A percentile compares a stretch with the other conserved stretches of the same genome.
Conservation (phyloP, 2,888 invertebrate genomes). For the Oxycera nigricornis region DNA sequence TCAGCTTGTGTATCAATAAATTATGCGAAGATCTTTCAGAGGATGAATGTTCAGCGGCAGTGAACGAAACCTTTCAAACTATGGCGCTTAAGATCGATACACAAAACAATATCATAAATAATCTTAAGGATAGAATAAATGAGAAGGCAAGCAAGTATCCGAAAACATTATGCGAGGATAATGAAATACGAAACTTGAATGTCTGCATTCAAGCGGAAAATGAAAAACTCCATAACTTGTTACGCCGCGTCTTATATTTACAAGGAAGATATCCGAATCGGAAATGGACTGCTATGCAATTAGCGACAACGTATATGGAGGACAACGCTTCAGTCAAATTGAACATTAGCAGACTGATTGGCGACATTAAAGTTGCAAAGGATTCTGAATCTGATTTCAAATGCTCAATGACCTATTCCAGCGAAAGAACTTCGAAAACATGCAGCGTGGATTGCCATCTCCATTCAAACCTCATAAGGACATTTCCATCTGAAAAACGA, state of each 20-base stretch:
- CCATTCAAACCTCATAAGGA: neutral
- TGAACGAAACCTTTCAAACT: conserved; percentile 53
- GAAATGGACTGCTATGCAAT: conserved; percentile 53
- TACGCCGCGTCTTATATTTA: conserved; percentile 54
- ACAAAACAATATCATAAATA: conserved; percentile 56
- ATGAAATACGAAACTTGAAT: conserved; percentile 54
- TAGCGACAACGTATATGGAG: conserved; percentile 58
- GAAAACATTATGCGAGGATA: conserved; percentile 53
- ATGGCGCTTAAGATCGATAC: conserved; percentile 55
- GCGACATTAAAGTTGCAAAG: neutral
- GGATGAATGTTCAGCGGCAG: neutral
- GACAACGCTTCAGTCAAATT: conserved; percentile 49
- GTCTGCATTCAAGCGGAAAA: conserved; percentile 57
- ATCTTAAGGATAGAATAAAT: conserved; percentile 55
- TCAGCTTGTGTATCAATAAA: no score
- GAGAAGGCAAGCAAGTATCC: conserved; percentile 53
- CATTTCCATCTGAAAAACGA: neutral
- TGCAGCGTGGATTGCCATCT: conserved; percentile 57
- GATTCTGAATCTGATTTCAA: neutral
- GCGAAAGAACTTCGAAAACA: conserved; percentile 47
- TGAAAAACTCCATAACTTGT: conserved; percentile 55
- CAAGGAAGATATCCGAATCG: conserved; percentile 57
- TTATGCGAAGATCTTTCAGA: no score
- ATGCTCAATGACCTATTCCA: neutral
- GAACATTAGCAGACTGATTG: neutral